phyloP scores from a whole-genome alignment of 2,797 vertebrate genomes.

The Decapterus maruadsi region DNA sequence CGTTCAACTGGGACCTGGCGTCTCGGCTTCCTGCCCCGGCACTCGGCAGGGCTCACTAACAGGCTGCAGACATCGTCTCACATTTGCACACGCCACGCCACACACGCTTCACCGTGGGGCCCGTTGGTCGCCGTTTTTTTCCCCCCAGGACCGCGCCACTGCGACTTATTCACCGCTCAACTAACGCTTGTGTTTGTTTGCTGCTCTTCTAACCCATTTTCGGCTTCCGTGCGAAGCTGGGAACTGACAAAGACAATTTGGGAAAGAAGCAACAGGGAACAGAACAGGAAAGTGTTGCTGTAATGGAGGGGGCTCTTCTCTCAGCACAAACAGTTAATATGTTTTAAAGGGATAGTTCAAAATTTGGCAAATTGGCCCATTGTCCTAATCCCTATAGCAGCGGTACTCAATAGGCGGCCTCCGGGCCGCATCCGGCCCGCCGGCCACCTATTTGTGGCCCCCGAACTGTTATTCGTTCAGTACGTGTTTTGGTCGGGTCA shows the following conservation, averaged over 20 bases:
- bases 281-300: not conserved
- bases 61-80: slow-evolving; percentile 60
- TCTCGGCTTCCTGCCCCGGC: slow-evolving; percentile 20
- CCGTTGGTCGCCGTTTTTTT: slow-evolving; percentile 40
- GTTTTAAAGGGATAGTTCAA: no score
- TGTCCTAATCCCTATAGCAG: no score
- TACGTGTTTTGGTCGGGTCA: no score
- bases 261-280: not conserved
- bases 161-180: slow-evolving; percentile 24
- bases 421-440: no score
- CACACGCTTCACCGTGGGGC: slow-evolving; percentile 41
- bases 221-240: not conserved
- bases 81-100: slow-evolving; percentile 47
- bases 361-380: no score
- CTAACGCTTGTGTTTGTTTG: slow-evolving; percentile 37
- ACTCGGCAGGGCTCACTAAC: slow-evolving; percentile 45
- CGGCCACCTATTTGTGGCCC: no score
- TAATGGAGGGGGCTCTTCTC: not conserved
- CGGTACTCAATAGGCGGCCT: no score
- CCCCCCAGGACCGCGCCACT: slow-evolving; percentile 17
- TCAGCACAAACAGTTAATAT: not conserved
- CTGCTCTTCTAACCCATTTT: slow-evolving; percentile 51
- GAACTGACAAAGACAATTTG: slow-evolving; percentile 18
- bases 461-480: no score
- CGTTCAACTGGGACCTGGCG: slow-evolving; percentile 12